Conservation (phyloP, 2,113 vertebrate species). For the Syrmaticus mikado region DNA sequence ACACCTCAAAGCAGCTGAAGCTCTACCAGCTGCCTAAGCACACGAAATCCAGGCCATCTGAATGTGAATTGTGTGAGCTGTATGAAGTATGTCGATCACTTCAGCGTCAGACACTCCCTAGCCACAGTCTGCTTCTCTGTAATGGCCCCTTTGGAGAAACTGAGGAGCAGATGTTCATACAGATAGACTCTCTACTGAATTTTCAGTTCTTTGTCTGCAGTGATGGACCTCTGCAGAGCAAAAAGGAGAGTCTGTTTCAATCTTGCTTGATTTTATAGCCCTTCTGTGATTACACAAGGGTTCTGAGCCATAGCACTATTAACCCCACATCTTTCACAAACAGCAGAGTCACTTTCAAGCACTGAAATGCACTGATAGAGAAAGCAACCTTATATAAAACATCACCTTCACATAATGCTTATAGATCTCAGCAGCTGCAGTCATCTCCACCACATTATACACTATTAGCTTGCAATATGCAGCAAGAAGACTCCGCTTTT, state of each 20-base stretch:
- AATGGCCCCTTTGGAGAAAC: background rate
- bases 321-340: background rate
- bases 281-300: background rate
- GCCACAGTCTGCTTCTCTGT: background rate
- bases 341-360: background rate
- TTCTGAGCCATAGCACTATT: background rate
- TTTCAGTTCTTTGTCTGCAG: background rate
- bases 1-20: background rate
- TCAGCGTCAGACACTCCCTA: background rate
- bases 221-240: background rate
- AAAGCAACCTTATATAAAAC: background rate
- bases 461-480: constrained; percentile 90
- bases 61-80: background rate
- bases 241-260: background rate
- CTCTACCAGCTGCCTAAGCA: background rate
- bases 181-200: background rate
- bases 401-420: constrained; percentile 90
- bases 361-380: background rate
- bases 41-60: background rate
- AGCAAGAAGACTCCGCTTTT: constrained; percentile 83
- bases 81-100: background rate
- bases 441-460: constrained; percentile 87
- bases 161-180: background rate
- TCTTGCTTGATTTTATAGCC: background rate
- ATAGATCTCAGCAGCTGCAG: constrained; percentile 85